Evolutionary conservation across 2,113 vertebrate species (phyloP).

Genomic region (Callopanchax toddi): DNA sequence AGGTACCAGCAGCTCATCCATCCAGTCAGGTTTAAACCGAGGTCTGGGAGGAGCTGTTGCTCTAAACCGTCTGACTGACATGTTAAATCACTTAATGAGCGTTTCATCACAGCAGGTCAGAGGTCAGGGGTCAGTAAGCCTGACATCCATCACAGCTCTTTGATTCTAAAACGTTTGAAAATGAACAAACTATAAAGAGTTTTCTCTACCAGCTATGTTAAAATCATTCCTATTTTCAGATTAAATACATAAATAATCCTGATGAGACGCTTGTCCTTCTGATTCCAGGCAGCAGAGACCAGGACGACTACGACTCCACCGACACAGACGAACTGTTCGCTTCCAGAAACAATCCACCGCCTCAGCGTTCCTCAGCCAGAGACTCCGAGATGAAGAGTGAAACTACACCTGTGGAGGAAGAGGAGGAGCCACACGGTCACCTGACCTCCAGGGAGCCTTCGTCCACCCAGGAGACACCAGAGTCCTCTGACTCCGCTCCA

Average conservation of each 20-base stretch:
- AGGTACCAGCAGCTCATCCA: constrained; percentile 37
- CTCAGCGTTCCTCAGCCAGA: background rate
- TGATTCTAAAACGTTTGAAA: too few species aligned
- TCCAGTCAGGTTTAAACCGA: too few species aligned
- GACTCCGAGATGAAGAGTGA: background rate
- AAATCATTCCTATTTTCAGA: too few species aligned
- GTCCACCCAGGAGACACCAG: background rate
- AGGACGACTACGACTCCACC: constrained; percentile 84
- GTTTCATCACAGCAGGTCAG: too few species aligned
- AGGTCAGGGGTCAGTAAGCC: too few species aligned
- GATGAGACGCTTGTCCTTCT: background rate
- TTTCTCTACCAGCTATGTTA: too few species aligned
- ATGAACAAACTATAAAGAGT: too few species aligned
- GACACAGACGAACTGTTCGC: constrained; percentile 91
- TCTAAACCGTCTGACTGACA: too few species aligned
- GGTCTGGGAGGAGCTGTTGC: too few species aligned
- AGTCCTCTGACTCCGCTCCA: constrained; percentile 50
- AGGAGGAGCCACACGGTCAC: constrained; percentile 67
- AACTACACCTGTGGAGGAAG: constrained; percentile 4
- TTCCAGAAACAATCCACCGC: constrained; percentile 54
- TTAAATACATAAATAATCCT: too few species aligned
- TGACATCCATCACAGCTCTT: too few species aligned
- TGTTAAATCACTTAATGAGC: too few species aligned
- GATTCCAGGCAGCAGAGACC: constrained; percentile 41
- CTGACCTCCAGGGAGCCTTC: constrained; percentile 59